Evolutionary conservation across 2,888 invertebrate genomes (phyloP).

Genomic region (Cryptops parisi): DNA sequence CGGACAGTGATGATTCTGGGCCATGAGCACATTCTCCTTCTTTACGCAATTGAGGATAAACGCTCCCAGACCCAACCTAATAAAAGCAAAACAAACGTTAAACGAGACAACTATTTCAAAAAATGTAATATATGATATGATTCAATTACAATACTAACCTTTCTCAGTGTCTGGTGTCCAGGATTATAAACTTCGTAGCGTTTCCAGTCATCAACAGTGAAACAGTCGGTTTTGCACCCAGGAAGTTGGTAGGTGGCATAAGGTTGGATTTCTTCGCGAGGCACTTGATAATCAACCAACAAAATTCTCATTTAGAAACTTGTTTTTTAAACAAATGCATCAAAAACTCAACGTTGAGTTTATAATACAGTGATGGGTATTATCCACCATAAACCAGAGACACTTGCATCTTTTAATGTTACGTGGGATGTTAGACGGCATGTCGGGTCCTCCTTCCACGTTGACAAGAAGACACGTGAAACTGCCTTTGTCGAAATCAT

Average conservation of each 20-base stretch:
- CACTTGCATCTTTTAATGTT: slow-evolving; percentile 11
- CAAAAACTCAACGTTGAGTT: no score
- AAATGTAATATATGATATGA: no score
- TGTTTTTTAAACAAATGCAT: no score
- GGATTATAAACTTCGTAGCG: slow-evolving; percentile 17
- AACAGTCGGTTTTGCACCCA: slow-evolving; percentile 16
- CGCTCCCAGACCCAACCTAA: slow-evolving; percentile 15
- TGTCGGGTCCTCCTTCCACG: slow-evolving; percentile 6
- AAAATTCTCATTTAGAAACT: no score
- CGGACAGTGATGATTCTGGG: slow-evolving; percentile 17
- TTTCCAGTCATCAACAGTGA: slow-evolving; percentile 19
- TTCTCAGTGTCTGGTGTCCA: slow-evolving; percentile 9
- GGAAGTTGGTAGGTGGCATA: slow-evolving; percentile 19
- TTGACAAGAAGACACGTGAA: slow-evolving; percentile 16
- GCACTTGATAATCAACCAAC: no score
- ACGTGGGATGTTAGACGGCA: slow-evolving; percentile 10
- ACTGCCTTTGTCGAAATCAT: slow-evolving; percentile 18
- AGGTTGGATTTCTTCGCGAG: slow-evolving; percentile 16
- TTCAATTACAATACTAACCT: slow-evolving; percentile 2
- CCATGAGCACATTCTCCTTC: slow-evolving; percentile 15
- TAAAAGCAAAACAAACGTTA: neutral
- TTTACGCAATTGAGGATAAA: slow-evolving; percentile 17
- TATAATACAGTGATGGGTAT: neutral
- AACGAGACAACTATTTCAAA: neutral
- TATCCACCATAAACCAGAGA: neutral